Evolutionary conservation across 2,797 vertebrate genomes (phyloP).

Genomic region (Lithobates pipiens): DNA sequence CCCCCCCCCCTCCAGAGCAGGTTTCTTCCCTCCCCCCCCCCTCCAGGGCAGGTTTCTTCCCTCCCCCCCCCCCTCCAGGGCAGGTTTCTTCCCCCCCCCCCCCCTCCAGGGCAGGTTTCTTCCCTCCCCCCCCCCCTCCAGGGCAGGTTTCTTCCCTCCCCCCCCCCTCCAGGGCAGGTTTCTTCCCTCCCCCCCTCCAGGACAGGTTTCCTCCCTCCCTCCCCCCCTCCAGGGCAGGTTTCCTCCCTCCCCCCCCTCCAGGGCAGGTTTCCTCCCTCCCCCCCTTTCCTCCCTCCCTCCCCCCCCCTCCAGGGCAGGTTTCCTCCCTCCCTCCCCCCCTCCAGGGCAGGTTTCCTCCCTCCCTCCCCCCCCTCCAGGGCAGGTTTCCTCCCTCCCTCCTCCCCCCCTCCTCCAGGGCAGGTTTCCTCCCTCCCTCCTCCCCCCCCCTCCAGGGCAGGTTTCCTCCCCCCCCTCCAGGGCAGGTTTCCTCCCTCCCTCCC

Average conservation of each 20-base stretch:
- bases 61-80: no score
- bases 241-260: neutral
- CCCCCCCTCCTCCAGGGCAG: neutral
- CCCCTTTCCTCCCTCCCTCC: neutral
- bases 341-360: neutral
- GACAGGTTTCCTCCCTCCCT: neutral
- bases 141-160: neutral
- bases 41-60: no score
- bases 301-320: neutral
- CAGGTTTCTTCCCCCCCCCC: no score
- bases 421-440: neutral
- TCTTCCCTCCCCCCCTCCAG: no score
- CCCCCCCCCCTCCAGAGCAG: no score
- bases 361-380: no score
- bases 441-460: no score
- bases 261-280: no score
- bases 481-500: no score
- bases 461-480: no score
- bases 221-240: neutral
- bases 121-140: neutral
- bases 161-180: neutral
- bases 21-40: no score
- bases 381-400: neutral
- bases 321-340: neutral
- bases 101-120: neutral